Conservation (phyloP, 2,888 invertebrate genomes). For the Helleia helle region DNA sequence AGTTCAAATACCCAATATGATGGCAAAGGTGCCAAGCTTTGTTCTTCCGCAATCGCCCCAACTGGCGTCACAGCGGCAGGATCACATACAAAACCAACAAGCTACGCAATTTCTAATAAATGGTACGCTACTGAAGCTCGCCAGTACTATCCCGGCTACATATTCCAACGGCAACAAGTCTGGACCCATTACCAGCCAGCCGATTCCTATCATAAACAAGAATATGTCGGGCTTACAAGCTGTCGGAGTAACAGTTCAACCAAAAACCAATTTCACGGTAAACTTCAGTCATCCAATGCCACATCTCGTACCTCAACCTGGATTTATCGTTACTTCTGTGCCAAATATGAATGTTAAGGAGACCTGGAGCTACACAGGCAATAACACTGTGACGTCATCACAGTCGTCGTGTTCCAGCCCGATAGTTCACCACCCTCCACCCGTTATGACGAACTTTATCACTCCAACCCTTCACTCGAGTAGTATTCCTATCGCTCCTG, state of each 20-base stretch:
- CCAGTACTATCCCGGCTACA: conserved; percentile 47
- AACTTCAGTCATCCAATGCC: conserved; percentile 64
- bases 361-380: conserved; percentile 57
- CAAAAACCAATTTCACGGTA: conserved; percentile 68
- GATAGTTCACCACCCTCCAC: conserved; percentile 50
- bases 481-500: conserved; percentile 64
- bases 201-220: conserved; percentile 58
- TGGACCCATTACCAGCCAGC: conserved; percentile 47
- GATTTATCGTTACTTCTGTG: conserved; percentile 68
- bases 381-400: conserved; percentile 39
- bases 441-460: conserved; percentile 48
- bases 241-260: conserved; percentile 60
- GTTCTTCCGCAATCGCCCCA: conserved; percentile 57
- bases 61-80: conserved; percentile 46
- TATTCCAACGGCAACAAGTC: conserved; percentile 52
- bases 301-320: conserved; percentile 54
- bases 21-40: conserved; percentile 73
- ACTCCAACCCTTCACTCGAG: conserved; percentile 50
- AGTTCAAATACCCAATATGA: conserved; percentile 76
- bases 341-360: conserved; percentile 68
- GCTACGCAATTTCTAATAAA: conserved; percentile 65
- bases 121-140: conserved; percentile 65
- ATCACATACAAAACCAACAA: conserved; percentile 57
- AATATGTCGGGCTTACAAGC: conserved; percentile 56
- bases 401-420: conserved; percentile 50